These are phyloP conservation scores for Montipora foliosa DNA, from an alignment of 64 coral and sea anemone species.

Conservation along the genomic window DNA sequence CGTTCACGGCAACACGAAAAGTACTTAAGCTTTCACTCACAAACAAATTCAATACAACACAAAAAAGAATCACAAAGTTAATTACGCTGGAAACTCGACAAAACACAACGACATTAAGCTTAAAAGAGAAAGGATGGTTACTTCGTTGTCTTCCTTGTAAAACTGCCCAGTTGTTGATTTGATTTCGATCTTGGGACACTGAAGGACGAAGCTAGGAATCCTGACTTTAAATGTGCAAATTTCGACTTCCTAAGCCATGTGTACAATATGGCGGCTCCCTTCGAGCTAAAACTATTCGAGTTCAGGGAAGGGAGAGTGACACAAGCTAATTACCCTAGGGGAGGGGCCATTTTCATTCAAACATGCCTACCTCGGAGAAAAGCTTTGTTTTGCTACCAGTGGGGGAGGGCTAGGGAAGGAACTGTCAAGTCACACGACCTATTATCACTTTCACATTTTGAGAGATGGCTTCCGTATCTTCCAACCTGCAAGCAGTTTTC, in stretches of 20 bases:
- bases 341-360: not conserved
- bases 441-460: not conserved
- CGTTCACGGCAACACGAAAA: not conserved
- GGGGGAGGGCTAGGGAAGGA: too few relatives aligned
- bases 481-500: conserved; percentile 11
- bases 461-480: not conserved
- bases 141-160: conserved; percentile 17
- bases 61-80: not conserved
- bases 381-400: too few relatives aligned
- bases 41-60: not conserved
- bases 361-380: too few relatives aligned
- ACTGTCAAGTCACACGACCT: too few relatives aligned
- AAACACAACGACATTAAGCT: not conserved
- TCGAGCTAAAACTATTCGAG: not conserved
- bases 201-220: not conserved
- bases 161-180: not conserved
- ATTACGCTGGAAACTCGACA: not conserved
- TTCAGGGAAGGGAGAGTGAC: not conserved
- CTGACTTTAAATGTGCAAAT: not conserved
- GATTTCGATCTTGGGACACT: not conserved
- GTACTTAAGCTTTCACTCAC: not conserved
- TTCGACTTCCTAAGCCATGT: not conserved
- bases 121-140: conserved; percentile 7
- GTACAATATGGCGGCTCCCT: conserved; percentile 26
- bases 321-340: not conserved